phyloP scores from a whole-genome alignment of 1,140 invertebrate species.

The Drosophila pruinosa region DNA sequence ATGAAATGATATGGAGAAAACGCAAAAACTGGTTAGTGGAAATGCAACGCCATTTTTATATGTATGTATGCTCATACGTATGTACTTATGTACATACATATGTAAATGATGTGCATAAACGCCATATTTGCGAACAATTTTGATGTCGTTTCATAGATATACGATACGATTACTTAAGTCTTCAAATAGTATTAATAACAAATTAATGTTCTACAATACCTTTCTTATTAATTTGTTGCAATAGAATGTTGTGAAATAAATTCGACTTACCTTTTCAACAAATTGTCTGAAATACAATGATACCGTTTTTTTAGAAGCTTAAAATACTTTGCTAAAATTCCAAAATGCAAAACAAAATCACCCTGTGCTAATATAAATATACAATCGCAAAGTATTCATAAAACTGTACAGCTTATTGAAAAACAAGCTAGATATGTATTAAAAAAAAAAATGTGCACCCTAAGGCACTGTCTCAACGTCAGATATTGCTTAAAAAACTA shows the following conservation, averaged over 20 bases:
- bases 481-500: too few relatives aligned
- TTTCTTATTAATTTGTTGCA: conserved; percentile 2
- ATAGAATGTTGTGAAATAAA: conserved; percentile 4
- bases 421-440: too few relatives aligned
- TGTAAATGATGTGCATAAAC: background rate
- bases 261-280: conserved; percentile 21
- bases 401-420: too few relatives aligned
- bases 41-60: conserved; percentile 29
- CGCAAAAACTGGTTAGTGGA: conserved; percentile 5
- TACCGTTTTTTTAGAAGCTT: background rate
- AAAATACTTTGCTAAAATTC: background rate
- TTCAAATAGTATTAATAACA: background rate
- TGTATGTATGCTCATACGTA: too few relatives aligned
- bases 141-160: background rate
- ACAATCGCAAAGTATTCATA: too few relatives aligned
- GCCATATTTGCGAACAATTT: background rate
- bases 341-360: conserved; percentile 9
- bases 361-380: conserved; percentile 4
- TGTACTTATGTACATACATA: background rate
- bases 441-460: too few relatives aligned
- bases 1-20: background rate
- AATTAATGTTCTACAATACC: background rate
- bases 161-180: background rate
- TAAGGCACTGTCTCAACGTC: too few relatives aligned
- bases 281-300: conserved; percentile 13